Evolutionary conservation across 1,140 invertebrate species (phyloP).

Genomic region (Sminthurides bifidus): DNA sequence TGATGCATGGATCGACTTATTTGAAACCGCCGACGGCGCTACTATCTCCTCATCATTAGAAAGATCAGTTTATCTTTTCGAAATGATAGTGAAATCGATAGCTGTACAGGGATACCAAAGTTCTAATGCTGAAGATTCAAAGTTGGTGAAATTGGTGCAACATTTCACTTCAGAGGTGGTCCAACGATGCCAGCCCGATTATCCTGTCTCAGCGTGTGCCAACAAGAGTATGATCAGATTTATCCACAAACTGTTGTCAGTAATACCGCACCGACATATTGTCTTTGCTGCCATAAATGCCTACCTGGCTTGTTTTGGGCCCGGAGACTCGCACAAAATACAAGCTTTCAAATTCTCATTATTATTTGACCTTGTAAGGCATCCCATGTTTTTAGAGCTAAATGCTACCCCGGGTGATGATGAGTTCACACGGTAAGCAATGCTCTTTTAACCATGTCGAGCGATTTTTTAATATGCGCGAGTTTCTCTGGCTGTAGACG

Average conservation of each 20-base stretch:
- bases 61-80: slow-evolving; percentile 24
- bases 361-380: slow-evolving; percentile 22
- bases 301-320: slow-evolving; percentile 31
- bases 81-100: slow-evolving; percentile 30
- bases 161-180: slow-evolving; percentile 28
- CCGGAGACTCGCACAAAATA: slow-evolving; percentile 30
- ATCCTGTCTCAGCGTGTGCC: slow-evolving; percentile 18
- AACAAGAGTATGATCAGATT: slow-evolving; percentile 26
- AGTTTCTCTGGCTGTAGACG: background rate
- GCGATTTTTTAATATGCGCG: background rate
- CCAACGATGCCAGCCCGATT: slow-evolving; percentile 26
- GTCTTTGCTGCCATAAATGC: slow-evolving; percentile 29
- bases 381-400: slow-evolving; percentile 29
- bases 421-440: slow-evolving; percentile 22
- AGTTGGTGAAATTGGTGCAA: slow-evolving; percentile 25
- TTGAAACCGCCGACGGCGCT: slow-evolving; percentile 30
- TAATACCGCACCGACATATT: slow-evolving; percentile 21
- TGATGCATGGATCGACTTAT: slow-evolving; percentile 29
- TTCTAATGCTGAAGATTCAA: slow-evolving; percentile 25
- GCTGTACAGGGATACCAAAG: slow-evolving; percentile 27
- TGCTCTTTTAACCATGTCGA: too few species aligned
- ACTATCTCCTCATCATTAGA: slow-evolving; percentile 29
- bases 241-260: slow-evolving; percentile 17
- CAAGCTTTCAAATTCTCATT: slow-evolving; percentile 29
- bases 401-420: slow-evolving; percentile 26